These are phyloP conservation scores for Planococcus citri DNA, from an alignment of 1,140 invertebrate genomes.

Conservation along the genomic window DNA sequence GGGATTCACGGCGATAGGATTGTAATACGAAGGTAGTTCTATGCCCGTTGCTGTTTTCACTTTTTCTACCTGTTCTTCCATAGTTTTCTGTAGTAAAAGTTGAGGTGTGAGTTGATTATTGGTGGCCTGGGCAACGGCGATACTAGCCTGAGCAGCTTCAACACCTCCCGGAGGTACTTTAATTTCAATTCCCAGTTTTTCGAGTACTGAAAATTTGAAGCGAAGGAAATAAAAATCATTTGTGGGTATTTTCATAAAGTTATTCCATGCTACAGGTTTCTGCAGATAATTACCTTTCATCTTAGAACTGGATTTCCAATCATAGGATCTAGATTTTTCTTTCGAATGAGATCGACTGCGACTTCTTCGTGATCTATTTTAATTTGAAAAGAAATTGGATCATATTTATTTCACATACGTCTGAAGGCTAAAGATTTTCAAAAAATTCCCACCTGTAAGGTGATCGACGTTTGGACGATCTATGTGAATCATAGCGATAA, in stretches of 20 bases:
- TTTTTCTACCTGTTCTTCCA: conserved; percentile 27
- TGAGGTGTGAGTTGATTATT: conserved; percentile 24
- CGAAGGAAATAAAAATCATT: conserved; percentile 3
- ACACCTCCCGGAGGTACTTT: conserved; percentile 25
- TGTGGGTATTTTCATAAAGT: neutral
- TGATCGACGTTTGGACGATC: neutral
- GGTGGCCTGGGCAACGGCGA: neutral
- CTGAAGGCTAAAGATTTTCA: neutral
- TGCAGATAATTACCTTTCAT: conserved; percentile 13
- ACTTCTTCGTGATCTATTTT: conserved; percentile 10
- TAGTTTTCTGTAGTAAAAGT: conserved; percentile 24
- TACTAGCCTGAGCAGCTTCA: neutral
- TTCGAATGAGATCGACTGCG: neutral
- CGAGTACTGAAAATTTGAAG: conserved; percentile 27
- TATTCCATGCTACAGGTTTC: too few species aligned
- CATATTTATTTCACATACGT: neutral
- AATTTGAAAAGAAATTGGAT: neutral
- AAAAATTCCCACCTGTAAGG: neutral
- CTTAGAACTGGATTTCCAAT: conserved; percentile 6
- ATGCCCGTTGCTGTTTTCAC: conserved; percentile 26
- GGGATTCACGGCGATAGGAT: conserved; percentile 62
- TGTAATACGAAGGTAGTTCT: conserved; percentile 54
- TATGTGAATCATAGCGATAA: neutral
- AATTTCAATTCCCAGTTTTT: conserved; percentile 30
- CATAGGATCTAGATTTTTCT: neutral